Conservation (phyloP, 1,140 invertebrate genomes). For the Leptopilina clavipes region DNA sequence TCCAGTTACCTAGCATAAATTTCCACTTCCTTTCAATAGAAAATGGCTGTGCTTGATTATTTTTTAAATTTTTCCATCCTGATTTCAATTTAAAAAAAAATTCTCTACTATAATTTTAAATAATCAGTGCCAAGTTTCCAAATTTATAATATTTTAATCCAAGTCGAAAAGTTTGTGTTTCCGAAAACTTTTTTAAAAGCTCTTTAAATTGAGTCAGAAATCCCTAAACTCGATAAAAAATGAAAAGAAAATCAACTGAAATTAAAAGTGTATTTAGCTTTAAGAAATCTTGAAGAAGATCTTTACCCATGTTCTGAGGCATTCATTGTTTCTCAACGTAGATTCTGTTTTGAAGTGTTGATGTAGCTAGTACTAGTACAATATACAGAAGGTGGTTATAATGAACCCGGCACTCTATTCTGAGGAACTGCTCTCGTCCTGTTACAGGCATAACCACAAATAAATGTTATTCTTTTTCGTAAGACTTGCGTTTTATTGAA, state of each 20-base stretch:
- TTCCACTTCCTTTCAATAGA: too few relatives aligned
- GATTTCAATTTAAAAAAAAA: too few relatives aligned
- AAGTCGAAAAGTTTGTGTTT: too few relatives aligned
- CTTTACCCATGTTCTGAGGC: constrained; percentile 86
- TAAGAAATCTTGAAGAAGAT: constrained; percentile 36
- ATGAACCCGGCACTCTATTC: constrained; percentile 53
- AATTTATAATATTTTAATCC: too few relatives aligned
- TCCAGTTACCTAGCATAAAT: too few relatives aligned
- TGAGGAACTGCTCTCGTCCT: constrained; percentile 56
- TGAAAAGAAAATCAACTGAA: neutral
- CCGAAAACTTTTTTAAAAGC: too few relatives aligned
- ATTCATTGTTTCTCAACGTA: constrained; percentile 78
- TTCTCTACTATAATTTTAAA: too few relatives aligned
- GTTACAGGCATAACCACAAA: constrained; percentile 54
- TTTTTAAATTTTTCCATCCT: too few relatives aligned
- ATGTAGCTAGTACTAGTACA: constrained; percentile 58
- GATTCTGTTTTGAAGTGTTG: constrained; percentile 53
- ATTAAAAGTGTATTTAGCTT: neutral
- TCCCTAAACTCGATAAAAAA: neutral
- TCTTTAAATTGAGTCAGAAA: neutral
- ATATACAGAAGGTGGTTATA: constrained; percentile 52
- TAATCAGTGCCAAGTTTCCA: too few relatives aligned
- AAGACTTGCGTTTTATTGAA: neutral
- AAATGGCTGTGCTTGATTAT: too few relatives aligned
- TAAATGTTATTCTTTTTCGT: constrained; percentile 17